Evolutionary conservation across 1,140 invertebrate genomes (phyloP), one percentile per base, ranked within the genome.

Genomic region (Bombus confusus): DNA sequence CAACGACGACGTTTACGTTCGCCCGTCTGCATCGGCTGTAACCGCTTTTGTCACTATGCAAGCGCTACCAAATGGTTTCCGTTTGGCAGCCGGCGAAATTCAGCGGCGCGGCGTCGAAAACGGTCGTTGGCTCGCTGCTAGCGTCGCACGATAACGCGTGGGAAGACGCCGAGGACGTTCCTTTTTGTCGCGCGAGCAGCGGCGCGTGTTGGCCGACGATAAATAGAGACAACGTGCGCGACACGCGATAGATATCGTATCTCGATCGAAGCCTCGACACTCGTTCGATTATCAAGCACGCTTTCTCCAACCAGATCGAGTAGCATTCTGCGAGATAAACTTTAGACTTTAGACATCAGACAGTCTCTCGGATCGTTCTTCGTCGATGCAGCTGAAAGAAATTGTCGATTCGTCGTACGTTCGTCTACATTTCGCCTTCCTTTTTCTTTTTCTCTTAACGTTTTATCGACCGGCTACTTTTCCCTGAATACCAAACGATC

Each of bases 161-260:
- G 80, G 72, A 76, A 75, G 80, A 39, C 62, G 41, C 25, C 80
- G 80, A 76, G 80, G 73, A 76, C 80, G 72, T 76, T 83, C 73
- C 59, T 83, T 83, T 83, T 83, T 43, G 59, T 76, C 73, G 59
- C 39, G 59, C 80, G 59, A 75, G 43, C 57, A 64, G 3, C 74
- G 34, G 74, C 47, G 47, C 52, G 47, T 76, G 74, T 76, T 76
- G 43, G 43, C 12, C 74, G 74, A 75, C 41, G 69, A 74, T 62
- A 82, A 66, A 82, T 22, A 59, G 41, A 75, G 71, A 82, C 52
- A 82, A 75, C 37, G 25, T 13, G 52, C 69, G 39, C 37, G 68
- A 72, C 79, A 52, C 34, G 71, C 72, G 80, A 75, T 75, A 75
- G 62, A 82, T 75, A 75, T 59, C 71, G 71, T 82, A 82, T 82